Percentiles rank a stretch among this genome's conserved stretches.
phyloP scores from a whole-genome alignment of 2,113 vertebrate genomes.

The cattle (Bos taurus) region DNA sequence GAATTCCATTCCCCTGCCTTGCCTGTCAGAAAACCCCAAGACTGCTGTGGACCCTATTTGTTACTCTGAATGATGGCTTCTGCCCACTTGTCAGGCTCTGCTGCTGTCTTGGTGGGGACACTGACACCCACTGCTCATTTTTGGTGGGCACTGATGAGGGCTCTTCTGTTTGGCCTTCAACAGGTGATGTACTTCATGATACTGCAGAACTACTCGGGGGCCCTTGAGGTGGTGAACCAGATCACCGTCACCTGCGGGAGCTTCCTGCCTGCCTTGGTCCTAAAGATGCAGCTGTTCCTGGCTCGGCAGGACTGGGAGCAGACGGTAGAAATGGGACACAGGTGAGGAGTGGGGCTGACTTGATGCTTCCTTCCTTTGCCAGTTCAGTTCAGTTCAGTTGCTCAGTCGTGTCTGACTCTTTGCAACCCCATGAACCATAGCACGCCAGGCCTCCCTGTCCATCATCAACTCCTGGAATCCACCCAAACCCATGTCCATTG shows the following conservation, averaged over 20 bases:
- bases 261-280: slow-evolving; percentile 77
- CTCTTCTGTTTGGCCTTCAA: not conserved
- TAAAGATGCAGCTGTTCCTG: slow-evolving; percentile 83
- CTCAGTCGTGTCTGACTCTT: not conserved
- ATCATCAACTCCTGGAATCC: not conserved
- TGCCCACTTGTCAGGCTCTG: not conserved
- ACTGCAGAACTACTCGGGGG: slow-evolving; percentile 79
- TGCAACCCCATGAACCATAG: not conserved
- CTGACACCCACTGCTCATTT: too few species aligned
- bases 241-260: slow-evolving; percentile 63
- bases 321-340: slow-evolving; percentile 74
- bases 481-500: not conserved
- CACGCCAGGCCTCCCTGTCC: not conserved
- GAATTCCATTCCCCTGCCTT: not conserved
- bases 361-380: not conserved
- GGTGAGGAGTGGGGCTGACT: slow-evolving; percentile 35
- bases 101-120: not conserved
- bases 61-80: not conserved
- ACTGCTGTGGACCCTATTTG: not conserved
- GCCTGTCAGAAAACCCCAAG: not conserved
- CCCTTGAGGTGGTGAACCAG: slow-evolving; percentile 79
- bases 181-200: slow-evolving; percentile 78
- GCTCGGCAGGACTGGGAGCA: slow-evolving; percentile 83
- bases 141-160: accelerated
- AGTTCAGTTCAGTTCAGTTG: not conserved